Base-by-base conservation (phyloP, 2,797 vertebrate genomes). In the Parauchenoglanis ngamensis region DNA sequence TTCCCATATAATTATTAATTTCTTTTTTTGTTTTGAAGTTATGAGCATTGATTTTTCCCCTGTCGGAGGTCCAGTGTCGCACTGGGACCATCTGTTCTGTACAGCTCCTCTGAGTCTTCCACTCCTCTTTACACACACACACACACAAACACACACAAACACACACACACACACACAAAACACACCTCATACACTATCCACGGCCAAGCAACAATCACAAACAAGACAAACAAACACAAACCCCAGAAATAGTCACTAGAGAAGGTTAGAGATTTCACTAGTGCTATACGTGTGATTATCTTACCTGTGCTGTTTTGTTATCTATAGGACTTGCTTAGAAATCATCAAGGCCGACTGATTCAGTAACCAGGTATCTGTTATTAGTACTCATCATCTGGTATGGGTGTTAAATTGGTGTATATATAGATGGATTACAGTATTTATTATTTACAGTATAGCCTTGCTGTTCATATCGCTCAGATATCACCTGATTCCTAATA, bases 31-130 rank as follows among this genome's bases (percentile, higher is more conserved):
- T 95, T 95, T 95, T 95, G 95, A 96, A 94, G 94, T 95, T 93
- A 94, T 94, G 94, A 96, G 94, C 95, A 96, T 96, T 96, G 96
- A 96, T 96, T 96, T 94, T 91, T 93, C 87, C 96, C 91, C 96
- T 92, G 96, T 94, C 94, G 95, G 95, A 95, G 92, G 95, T 95
- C 93, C 92, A 92, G 94, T 84, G 93, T 95, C 95, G 93, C 67
- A 92, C 95, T 92, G 95, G 93, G 96, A 94, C 96, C 96, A 96
- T 96, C 96, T 96, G 96, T 93, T 94, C 91, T 13, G 77, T 89
- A 88, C 90, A 89, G 87, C 90, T 90, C 91, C 93, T 87, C 92
- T 90, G 89, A 91, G 92, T 92, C 93, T 90, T 91, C 61, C 91
- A 91, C 89, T 92, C 93, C 93, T 93, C 94, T 84, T 89, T 92